phyloP scores from a whole-genome alignment of 64 coral and sea anemone genomes.

The Cladopsammia gracilis region DNA sequence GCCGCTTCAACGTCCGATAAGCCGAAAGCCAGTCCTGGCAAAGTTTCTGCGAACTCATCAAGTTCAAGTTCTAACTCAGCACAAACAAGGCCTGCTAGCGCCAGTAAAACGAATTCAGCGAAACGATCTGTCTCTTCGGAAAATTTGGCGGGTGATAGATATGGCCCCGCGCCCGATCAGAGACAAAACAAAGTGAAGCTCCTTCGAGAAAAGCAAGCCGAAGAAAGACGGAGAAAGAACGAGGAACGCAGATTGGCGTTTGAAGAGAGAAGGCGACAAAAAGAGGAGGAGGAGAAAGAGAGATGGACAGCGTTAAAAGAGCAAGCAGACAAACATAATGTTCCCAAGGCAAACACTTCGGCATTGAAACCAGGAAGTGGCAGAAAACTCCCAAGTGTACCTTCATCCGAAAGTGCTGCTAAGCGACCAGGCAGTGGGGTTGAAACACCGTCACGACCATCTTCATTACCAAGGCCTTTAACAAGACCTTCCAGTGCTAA shows the following conservation, averaged over 20 bases:
- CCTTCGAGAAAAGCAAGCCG: conserved; percentile 84
- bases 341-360: background rate
- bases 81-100: conserved; percentile 12
- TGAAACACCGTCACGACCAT: conserved; percentile 57
- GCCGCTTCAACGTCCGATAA: conserved; percentile 21
- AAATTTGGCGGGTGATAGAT: conserved; percentile 62
- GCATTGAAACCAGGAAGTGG: conserved; percentile 74
- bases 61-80: conserved; percentile 11
- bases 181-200: conserved; percentile 79
- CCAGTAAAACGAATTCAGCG: conserved; percentile 37
- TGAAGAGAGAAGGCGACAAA: conserved; percentile 86
- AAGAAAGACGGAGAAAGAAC: conserved; percentile 85
- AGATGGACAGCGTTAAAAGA: conserved; percentile 81
- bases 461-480: conserved; percentile 82
- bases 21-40: background rate
- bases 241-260: conserved; percentile 87
- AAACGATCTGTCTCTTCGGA: conserved; percentile 76
- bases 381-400: conserved; percentile 84
- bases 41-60: conserved; percentile 22
- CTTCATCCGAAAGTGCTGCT: conserved; percentile 27
- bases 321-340: conserved; percentile 37
- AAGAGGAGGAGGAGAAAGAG: conserved; percentile 79
- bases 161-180: conserved; percentile 42
- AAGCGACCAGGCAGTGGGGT: conserved; percentile 78
- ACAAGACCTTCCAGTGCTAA: conserved; percentile 50